Evolutionary conservation across 2,797 vertebrate species (phyloP).

Genomic region (Vipera ursinii): DNA sequence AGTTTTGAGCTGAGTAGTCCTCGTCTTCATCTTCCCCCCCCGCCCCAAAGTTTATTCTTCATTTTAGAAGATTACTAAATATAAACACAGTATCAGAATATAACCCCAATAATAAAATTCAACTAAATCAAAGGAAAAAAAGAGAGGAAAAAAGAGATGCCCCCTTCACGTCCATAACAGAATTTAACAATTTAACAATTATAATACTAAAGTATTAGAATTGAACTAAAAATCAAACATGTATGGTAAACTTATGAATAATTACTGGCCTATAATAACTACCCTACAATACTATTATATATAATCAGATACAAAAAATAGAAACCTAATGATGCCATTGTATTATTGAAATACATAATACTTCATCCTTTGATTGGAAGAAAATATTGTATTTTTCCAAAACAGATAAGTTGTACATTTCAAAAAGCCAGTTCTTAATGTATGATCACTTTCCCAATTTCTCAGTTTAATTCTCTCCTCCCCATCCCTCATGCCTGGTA

Average conservation of each 20-base stretch:
- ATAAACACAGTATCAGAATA: neutral
- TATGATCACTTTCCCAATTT: neutral
- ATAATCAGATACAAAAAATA: neutral
- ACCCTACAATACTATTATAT: neutral
- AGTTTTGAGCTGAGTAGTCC: neutral
- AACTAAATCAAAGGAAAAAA: neutral
- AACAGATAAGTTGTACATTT: neutral
- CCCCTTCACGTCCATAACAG: neutral
- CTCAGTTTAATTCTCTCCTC: neutral
- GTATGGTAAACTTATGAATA: neutral
- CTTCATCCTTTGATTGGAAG: neutral
- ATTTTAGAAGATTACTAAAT: neutral
- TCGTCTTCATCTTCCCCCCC: neutral
- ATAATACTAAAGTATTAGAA: neutral
- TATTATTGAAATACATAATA: neutral
- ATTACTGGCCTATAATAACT: neutral
- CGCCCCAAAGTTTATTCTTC: neutral
- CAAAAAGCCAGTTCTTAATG: neutral
- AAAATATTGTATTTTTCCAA: neutral
- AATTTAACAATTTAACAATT: neutral
- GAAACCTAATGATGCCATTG: neutral
- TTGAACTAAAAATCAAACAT: neutral
- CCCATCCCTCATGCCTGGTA: neutral
- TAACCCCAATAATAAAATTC: neutral
- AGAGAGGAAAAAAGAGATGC: neutral